These are phyloP conservation scores for Paramisgurnus dabryanus DNA, from an alignment of 2,113 vertebrate species.

Conservation along the genomic window DNA sequence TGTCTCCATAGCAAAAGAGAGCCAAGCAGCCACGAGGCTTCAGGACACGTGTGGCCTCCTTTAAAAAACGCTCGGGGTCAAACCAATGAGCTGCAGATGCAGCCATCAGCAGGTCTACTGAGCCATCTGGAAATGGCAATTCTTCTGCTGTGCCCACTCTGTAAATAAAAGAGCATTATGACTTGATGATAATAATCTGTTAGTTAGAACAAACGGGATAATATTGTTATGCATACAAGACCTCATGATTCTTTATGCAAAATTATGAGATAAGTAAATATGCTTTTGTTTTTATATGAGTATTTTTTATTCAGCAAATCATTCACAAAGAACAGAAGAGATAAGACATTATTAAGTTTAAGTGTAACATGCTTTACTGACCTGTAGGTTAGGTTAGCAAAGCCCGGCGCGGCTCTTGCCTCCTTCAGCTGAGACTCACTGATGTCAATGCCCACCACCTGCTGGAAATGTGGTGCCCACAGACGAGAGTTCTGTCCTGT, in stretches of 20 bases:
- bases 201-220: not conserved
- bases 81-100: slow-evolving; percentile 83
- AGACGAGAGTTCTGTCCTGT: slow-evolving; percentile 70
- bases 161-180: not conserved
- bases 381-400: slow-evolving; percentile 76
- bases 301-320: not conserved
- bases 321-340: no score
- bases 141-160: slow-evolving; percentile 76
- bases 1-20: slow-evolving; percentile 68
- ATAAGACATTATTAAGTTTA: no score
- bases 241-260: not conserved
- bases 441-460: slow-evolving; percentile 72
- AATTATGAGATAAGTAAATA: not conserved
- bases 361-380: slow-evolving; percentile 45
- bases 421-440: slow-evolving; percentile 70
- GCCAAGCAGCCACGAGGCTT: slow-evolving; percentile 75
- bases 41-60: slow-evolving; percentile 73
- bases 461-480: slow-evolving; percentile 67
- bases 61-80: slow-evolving; percentile 66
- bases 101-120: slow-evolving; percentile 77
- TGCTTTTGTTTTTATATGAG: not conserved
- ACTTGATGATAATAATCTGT: not conserved
- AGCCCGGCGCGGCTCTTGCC: slow-evolving; percentile 59
- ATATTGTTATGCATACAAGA: no score
- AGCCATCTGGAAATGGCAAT: slow-evolving; percentile 72